Conservation (phyloP, 2,113 vertebrate species). For the Nicator chloris region DNA sequence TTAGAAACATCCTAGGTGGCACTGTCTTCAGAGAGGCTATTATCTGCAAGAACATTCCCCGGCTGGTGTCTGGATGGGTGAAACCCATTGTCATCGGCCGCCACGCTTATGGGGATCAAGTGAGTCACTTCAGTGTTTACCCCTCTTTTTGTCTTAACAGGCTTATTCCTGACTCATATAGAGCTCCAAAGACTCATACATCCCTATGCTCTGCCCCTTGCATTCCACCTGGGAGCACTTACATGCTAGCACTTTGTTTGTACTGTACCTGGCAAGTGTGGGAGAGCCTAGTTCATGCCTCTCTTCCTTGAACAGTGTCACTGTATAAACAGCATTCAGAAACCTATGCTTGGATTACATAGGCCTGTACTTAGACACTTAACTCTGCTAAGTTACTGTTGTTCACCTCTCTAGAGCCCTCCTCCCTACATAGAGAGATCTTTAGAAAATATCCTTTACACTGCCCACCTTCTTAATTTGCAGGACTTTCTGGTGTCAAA, state of each 20-base stretch:
- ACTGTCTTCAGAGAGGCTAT: conserved; percentile 98
- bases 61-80: conserved; percentile 90
- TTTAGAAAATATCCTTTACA: background rate
- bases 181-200: background rate
- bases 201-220: background rate
- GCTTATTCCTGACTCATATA: background rate
- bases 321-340: background rate
- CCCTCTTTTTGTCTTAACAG: background rate
- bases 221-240: background rate
- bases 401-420: background rate
- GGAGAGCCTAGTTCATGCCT: background rate
- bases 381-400: background rate
- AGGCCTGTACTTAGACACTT: background rate
- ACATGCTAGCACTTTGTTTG: background rate
- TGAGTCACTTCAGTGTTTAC: conserved; percentile 58
- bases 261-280: background rate
- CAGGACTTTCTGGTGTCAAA: background rate
- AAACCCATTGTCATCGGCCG: conserved; percentile 98
- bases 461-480: background rate
- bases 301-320: background rate
- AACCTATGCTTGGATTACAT: background rate
- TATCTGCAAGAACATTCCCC: conserved; percentile 96
- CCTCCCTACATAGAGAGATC: background rate
- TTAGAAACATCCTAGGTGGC: conserved; percentile 95
- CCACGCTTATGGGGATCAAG: conserved; percentile 96